Conservation (phyloP, 2,113 vertebrate species). For the Thermophis baileyi region DNA sequence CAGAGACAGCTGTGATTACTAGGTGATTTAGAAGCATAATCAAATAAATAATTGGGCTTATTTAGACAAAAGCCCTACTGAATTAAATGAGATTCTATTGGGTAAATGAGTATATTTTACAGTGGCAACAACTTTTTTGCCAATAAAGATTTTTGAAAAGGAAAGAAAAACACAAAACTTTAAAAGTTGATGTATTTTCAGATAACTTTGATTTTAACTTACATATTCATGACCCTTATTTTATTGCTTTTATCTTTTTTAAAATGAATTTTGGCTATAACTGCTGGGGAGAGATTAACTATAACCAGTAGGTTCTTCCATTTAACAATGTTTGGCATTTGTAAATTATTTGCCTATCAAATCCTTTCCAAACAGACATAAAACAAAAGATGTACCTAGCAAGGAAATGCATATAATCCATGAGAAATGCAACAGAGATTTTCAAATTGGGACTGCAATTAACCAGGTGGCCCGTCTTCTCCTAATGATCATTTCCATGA, state of each 20-base stretch:
- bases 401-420: conserved; percentile 61
- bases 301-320: neutral
- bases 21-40: neutral
- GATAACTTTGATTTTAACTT: conserved; percentile 30
- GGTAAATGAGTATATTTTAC: neutral
- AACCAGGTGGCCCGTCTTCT: conserved; percentile 83
- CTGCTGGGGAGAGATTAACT: neutral
- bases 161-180: conserved; percentile 32
- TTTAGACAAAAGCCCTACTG: neutral
- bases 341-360: conserved; percentile 60
- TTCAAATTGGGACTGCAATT: conserved; percentile 80
- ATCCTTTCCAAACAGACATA: conserved; percentile 56
- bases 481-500: conserved; percentile 82
- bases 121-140: neutral
- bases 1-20: neutral
- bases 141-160: neutral
- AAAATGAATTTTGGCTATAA: conserved; percentile 49
- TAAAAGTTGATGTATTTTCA: neutral
- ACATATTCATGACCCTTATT: conserved; percentile 46
- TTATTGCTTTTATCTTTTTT: conserved; percentile 36
- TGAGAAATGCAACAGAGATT: conserved; percentile 78
- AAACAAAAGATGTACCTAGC: conserved; percentile 16
- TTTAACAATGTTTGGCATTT: conserved; percentile 9
- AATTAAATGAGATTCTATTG: neutral
- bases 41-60: neutral